phyloP scores from a whole-genome alignment of 1,140 invertebrate genomes.

The Hylyphantes graminicola region DNA sequence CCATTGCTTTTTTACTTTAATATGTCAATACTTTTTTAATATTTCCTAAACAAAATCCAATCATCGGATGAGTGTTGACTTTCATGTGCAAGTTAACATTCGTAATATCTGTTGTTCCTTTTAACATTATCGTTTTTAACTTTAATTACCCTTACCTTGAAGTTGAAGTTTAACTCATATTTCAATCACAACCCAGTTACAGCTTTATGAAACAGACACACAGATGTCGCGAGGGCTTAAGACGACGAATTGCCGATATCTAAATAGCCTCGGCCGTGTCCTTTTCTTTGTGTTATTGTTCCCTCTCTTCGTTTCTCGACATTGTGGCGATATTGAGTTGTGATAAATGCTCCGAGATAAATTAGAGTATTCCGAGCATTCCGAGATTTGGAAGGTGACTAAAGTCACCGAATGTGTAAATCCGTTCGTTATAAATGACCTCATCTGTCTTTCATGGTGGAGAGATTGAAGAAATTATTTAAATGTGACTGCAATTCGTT shows the following conservation, averaged over 20 bases:
- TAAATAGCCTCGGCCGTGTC: constrained; percentile 28
- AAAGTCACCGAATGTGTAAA: constrained; percentile 43
- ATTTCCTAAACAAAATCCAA: too few relatives aligned
- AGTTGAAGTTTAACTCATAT: too few relatives aligned
- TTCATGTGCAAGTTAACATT: too few relatives aligned
- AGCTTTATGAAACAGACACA: too few relatives aligned
- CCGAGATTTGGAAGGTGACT: background rate
- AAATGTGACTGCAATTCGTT: background rate
- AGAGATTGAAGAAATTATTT: constrained; percentile 42
- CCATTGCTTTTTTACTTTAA: too few relatives aligned
- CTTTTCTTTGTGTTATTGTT: constrained; percentile 3
- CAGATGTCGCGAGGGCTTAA: background rate
- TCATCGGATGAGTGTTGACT: too few relatives aligned
- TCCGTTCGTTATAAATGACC: constrained; percentile 32
- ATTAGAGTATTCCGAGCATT: constrained; percentile 40
- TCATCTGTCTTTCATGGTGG: constrained; percentile 41
- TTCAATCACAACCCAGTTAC: too few relatives aligned
- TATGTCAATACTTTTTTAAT: too few relatives aligned
- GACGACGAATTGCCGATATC: constrained; percentile 52
- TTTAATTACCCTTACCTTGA: too few relatives aligned
- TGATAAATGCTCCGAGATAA: constrained; percentile 49
- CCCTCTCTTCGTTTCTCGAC: background rate
- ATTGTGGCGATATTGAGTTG: constrained; percentile 25
- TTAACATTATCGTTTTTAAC: too few relatives aligned
- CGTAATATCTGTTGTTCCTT: too few relatives aligned